Conservation (phyloP, 2,113 vertebrate genomes). For the Tychaedon coryphoeus region DNA sequence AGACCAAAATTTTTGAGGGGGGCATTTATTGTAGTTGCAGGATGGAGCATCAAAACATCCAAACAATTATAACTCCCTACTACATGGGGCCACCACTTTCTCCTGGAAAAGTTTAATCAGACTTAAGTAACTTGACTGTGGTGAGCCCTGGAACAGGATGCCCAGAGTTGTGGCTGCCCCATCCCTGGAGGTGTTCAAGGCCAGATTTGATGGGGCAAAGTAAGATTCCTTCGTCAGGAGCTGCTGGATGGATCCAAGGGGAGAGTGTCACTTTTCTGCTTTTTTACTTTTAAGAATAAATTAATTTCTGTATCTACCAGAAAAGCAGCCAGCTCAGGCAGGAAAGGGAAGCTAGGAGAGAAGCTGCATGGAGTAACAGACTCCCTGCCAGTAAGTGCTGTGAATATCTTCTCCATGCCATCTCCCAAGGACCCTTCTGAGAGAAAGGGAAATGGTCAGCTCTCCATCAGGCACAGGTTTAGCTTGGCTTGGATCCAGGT, state of each 20-base stretch:
- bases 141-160: background rate
- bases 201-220: background rate
- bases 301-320: background rate
- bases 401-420: background rate
- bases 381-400: background rate
- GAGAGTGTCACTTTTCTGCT: background rate
- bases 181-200: background rate
- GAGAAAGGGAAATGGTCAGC: background rate
- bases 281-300: background rate
- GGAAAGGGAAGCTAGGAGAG: background rate
- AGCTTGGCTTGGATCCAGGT: background rate
- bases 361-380: background rate
- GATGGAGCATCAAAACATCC: background rate
- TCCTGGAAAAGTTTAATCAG: background rate
- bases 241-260: background rate
- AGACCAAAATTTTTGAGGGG: background rate
- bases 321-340: background rate
- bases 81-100: background rate
- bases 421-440: background rate
- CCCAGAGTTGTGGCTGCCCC: background rate
- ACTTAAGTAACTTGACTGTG: background rate
- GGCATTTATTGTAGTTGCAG: background rate
- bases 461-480: background rate
- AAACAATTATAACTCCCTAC: background rate
- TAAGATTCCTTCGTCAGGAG: background rate